These are phyloP conservation scores for Diabrotica undecimpunctata DNA, from an alignment of 1,140 invertebrate species.

Conservation along the genomic window DNA sequence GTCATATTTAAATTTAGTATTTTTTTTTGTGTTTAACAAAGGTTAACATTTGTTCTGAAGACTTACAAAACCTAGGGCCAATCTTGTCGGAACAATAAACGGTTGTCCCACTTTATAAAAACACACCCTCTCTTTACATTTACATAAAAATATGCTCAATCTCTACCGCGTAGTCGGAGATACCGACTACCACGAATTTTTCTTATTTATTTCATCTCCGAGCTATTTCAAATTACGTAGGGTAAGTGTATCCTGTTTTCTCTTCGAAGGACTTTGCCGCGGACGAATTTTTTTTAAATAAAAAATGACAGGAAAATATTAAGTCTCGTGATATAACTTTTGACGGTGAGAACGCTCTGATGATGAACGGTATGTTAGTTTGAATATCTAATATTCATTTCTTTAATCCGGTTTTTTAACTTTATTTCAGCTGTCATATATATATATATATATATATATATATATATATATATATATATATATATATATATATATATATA, in stretches of 20 bases:
- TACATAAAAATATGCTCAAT: conserved; percentile 3
- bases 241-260: neutral
- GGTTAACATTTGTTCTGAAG: neutral
- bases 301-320: neutral
- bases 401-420: too few species aligned
- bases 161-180: neutral
- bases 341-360: too few species aligned
- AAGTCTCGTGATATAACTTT: neutral
- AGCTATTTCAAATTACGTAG: neutral
- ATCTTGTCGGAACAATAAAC: neutral
- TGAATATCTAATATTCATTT: too few species aligned
- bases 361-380: too few species aligned
- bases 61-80: neutral
- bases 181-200: neutral
- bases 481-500: too few species aligned
- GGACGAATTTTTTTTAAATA: neutral
- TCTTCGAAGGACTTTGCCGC: neutral
- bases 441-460: too few species aligned
- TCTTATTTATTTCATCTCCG: neutral
- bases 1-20: too few species aligned
- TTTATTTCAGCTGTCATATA: too few species aligned
- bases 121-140: conserved; percentile 2
- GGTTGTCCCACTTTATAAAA: neutral
- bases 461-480: too few species aligned
- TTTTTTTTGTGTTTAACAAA: too few species aligned